These are phyloP conservation scores for Bugula neritina DNA, from an alignment of 2,888 invertebrate genomes.

Conservation along the genomic window DNA sequence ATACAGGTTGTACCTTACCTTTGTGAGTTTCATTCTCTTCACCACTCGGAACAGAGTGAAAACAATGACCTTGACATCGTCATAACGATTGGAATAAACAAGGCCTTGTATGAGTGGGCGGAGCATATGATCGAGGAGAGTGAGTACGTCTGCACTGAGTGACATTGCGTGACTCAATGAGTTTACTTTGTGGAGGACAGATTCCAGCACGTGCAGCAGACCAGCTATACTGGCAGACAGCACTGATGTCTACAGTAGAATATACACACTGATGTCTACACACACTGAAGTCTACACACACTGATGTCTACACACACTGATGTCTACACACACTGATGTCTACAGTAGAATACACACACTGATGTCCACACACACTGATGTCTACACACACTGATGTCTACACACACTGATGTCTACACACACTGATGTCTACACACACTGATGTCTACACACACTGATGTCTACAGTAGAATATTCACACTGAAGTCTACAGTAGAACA, in stretches of 20 bases:
- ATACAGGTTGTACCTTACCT: constrained; percentile 1
- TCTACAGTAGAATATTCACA: too few species aligned
- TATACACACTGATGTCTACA: too few species aligned
- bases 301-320: too few species aligned
- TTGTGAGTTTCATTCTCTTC: not conserved
- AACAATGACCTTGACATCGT: not conserved
- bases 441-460: too few species aligned
- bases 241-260: not conserved
- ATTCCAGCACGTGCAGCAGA: not conserved
- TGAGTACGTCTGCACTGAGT: not conserved
- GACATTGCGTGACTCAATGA: not conserved
- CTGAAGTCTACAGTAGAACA: too few species aligned
- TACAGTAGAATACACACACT: too few species aligned
- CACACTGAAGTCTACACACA: too few species aligned
- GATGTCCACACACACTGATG: too few species aligned
- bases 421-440: too few species aligned
- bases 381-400: too few species aligned
- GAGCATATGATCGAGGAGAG: not conserved
- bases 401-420: too few species aligned
- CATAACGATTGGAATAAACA: not conserved
- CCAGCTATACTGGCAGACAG: not conserved
- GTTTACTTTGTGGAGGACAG: not conserved
- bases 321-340: too few species aligned
- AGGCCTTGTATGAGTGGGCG: not conserved
- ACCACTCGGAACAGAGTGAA: not conserved